Evolutionary conservation across 2,797 vertebrate species (phyloP).

Genomic region (Mus spretus): DNA sequence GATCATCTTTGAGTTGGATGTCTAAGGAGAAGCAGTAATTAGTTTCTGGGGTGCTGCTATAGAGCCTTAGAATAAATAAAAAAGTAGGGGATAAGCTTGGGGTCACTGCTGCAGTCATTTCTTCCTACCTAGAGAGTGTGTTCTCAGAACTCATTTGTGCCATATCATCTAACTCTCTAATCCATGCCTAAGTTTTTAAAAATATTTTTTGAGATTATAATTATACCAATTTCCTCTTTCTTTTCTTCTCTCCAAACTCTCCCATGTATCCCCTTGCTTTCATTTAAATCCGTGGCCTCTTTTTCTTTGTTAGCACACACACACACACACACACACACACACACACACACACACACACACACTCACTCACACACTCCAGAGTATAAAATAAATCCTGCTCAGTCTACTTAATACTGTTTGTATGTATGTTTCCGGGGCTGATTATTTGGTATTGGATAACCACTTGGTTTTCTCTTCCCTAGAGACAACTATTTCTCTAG

Average conservation of each 20-base stretch:
- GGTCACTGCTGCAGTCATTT: not conserved
- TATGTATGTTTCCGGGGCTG: not conserved
- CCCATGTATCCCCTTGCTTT: not conserved
- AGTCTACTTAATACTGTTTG: not conserved
- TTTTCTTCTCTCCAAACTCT: not conserved
- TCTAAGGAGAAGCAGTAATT: constrained; percentile 40
- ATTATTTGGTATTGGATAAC: not conserved
- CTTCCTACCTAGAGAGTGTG: constrained; percentile 35
- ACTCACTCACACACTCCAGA: no score
- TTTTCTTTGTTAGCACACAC: not conserved
- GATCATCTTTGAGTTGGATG: constrained; percentile 8
- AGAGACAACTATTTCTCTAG: not conserved
- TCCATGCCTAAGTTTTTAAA: not conserved
- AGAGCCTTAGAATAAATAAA: constrained; percentile 16
- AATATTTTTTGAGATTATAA: not conserved
- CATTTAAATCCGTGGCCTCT: not conserved
- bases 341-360: not conserved
- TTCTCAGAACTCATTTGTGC: constrained; percentile 54
- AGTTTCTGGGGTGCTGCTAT: not conserved
- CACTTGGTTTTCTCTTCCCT: not conserved
- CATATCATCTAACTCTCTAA: constrained; percentile 37
- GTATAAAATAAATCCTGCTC: not conserved
- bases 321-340: not conserved
- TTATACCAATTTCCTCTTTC: not conserved
- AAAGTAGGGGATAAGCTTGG: not conserved